Base-by-base conservation (phyloP, 2,888 invertebrate genomes). In the Drosophila crucigera region DNA sequence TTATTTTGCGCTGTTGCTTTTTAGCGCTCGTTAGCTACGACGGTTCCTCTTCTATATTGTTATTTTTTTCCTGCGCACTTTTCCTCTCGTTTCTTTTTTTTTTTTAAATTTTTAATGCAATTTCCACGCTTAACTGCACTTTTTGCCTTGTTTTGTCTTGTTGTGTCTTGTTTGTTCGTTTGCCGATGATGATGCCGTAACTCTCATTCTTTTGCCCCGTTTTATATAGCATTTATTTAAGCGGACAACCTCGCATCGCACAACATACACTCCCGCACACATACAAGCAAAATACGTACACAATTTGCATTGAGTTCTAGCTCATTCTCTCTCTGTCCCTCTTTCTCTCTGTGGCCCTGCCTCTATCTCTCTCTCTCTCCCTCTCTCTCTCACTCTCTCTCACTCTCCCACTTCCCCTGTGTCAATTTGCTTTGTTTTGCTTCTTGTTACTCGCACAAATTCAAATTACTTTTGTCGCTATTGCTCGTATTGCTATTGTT, bases 101-200 rank as follows among this genome's bases (percentile, higher is more conserved):
- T 73, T 31, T 31, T 80, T 79, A 73, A 85, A 85, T 85, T 85
- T 84, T 89, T 87, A 87, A 87, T 88, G 89, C 89, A 88, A 88
- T 88, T 87, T 88, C 84, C 78, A 80, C 89, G 83, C 84, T 87
- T 77, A 77, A 89, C 77, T 89, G 87, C 87, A 81, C 84, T 87
- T 87, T 82, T 83, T 77, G 74, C 74, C 68, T 73, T 56, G 47
- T 76, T 77, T 68, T 75, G 66, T 69, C 65, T 73, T 56, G 47
- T 79, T 79, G 64, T 75, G 64, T 68, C 65, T 69, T 58, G 59
- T 65, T 74, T 56, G 65, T 81, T 58, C 73, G 75, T 70, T 72
- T 70, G 70, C 66, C 60, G 63, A 19, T 60, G 41, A 47, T 60
- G 61, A 25, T 37, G 16, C 55, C 19, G 30, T 58, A 30, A n/a